Evolutionary conservation across 2,113 vertebrate genomes (phyloP), one percentile per base, ranked within the genome.

Genomic region (Boulengeromyrus knoepffleri): DNA sequence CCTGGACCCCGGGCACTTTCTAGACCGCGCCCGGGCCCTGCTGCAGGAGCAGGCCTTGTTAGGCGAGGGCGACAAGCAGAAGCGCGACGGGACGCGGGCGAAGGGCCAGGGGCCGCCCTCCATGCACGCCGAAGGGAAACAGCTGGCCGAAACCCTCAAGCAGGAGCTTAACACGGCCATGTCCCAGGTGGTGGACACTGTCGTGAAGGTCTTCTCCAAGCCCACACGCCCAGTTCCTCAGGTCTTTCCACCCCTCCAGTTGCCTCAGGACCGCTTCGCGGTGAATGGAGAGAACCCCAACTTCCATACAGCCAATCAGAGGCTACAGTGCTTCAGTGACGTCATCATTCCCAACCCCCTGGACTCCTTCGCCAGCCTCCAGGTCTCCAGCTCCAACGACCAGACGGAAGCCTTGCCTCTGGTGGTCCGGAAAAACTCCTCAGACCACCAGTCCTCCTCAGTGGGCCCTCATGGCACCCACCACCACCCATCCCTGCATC

Each of bases 151-250:
- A 94, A 98, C 98, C 0, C 93, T 99, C 92, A 99, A 99, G 93
- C 98, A 99, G 95, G 99, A 99, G 95, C 96, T 99, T 89, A 99
- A 98, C 93, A 98, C 98, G 1, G 98, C 98, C 94, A 99, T 99
- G 98, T 97, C 97, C 0, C 98, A 99, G 91, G 98, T 99, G 13
- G 98, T 99, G 93, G 98, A 99, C 97, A 99, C 98, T 0, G 99
- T 99, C 92, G 98, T 99, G 62, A 99, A 99, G 94, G 98, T 99
- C 92, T 99, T 99, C 90, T 97, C 98, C 91, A 99, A 99, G 91
- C 98, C 99, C 92, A 96, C 97, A 8, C 98, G 97, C 90, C 97
- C 98, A 92, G 96, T 97, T 93, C 97, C 98, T 96, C 98, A 99
- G 97, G 98, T 97, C 95, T 99, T 99, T 94, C 97, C 97, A 0